Conservation (phyloP, 2,797 vertebrate genomes). For the Anisognathus igniventris region DNA sequence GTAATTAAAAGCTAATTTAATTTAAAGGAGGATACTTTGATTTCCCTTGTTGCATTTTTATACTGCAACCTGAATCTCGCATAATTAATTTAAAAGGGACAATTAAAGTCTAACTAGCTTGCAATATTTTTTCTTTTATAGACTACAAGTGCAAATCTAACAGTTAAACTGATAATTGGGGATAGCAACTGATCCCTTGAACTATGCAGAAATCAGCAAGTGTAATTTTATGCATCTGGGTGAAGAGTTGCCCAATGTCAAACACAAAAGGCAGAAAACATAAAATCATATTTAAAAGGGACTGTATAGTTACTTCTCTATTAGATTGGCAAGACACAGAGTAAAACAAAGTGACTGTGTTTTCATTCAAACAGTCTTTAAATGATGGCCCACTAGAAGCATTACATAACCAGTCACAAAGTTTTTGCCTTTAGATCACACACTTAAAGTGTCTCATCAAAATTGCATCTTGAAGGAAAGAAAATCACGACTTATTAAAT, state of each 20-base stretch:
- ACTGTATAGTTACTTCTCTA: not conserved
- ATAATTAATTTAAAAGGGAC: not conserved
- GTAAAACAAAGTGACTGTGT: not conserved
- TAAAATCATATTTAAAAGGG: accelerated
- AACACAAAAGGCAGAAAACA: not conserved
- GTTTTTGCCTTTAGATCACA: constrained; percentile 63
- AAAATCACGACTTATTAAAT: constrained; percentile 66
- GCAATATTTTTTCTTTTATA: not conserved
- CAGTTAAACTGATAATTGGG: not conserved
- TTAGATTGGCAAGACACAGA: not conserved
- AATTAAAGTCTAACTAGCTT: not conserved
- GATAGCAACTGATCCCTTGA: not conserved
- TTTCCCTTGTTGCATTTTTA: not conserved
- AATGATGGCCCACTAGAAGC: constrained; percentile 35
- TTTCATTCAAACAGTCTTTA: constrained; percentile 29
- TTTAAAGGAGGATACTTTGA: not conserved
- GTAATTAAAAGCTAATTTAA: not conserved
- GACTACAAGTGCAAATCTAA: not conserved
- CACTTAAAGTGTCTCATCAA: constrained; percentile 67
- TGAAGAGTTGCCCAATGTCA: not conserved
- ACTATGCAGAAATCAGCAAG: not conserved
- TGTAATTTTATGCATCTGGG: not conserved
- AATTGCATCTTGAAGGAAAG: constrained; percentile 65
- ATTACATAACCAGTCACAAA: constrained; percentile 65
- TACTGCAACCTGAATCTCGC: not conserved